A percentile compares a stretch with the other conserved stretches of the same genome.
Conservation (phyloP, 2,113 vertebrate genomes). For the Cynoglossus semilaevis region DNA sequence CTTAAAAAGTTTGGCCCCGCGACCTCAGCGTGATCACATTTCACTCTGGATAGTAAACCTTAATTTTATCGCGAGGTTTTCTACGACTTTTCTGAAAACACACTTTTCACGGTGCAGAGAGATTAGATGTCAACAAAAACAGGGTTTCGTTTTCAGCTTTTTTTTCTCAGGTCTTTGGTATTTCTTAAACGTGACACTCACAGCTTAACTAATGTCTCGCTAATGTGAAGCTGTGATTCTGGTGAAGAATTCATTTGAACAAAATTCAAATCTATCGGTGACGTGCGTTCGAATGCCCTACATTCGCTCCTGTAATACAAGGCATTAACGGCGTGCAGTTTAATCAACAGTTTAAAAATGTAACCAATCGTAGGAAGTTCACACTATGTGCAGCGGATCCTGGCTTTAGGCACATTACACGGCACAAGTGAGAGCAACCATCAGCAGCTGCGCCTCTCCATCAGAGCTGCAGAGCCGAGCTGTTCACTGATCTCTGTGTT, state of each 20-base stretch:
- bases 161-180: slow-evolving; percentile 27
- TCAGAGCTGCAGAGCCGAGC: slow-evolving; percentile 27
- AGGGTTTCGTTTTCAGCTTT: slow-evolving; percentile 66
- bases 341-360: background rate
- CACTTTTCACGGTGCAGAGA: slow-evolving; percentile 59
- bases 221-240: slow-evolving; percentile 25
- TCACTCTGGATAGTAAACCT: slow-evolving; percentile 79
- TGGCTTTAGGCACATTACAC: slow-evolving; percentile 4
- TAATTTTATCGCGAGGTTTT: slow-evolving; percentile 72
- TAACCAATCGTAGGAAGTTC: background rate
- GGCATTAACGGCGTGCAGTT: background rate
- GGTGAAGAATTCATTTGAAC: too few species aligned
- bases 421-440: slow-evolving; percentile 13
- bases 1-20: slow-evolving; percentile 96
- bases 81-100: slow-evolving; percentile 61
- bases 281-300: too few species aligned
- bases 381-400: background rate
- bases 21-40: slow-evolving; percentile 89
- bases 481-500: background rate
- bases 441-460: slow-evolving; percentile 74
- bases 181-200: slow-evolving; percentile 38
- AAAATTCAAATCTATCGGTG: too few species aligned
- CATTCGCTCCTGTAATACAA: too few species aligned
- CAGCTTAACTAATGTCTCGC: slow-evolving; percentile 27
- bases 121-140: slow-evolving; percentile 64